Evolutionary conservation across 1,140 invertebrate species (phyloP).

Genomic region (Anastatus disparis): DNA sequence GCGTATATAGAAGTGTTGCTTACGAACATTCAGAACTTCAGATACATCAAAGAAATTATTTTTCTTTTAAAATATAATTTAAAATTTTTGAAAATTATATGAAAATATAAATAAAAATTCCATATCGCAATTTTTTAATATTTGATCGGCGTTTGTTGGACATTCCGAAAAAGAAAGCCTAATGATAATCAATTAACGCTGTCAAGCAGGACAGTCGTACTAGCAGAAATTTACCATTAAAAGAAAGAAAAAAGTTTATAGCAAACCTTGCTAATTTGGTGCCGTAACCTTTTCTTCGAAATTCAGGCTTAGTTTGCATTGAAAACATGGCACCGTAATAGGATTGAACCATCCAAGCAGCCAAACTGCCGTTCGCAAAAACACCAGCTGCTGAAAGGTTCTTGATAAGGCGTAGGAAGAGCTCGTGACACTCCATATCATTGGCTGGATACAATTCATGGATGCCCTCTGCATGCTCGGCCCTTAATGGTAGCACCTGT

Average conservation of each 20-base stretch:
- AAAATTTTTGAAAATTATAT: too few relatives aligned
- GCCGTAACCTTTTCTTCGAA: conserved; percentile 78
- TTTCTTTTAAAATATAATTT: too few relatives aligned
- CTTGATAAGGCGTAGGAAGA: conserved; percentile 81
- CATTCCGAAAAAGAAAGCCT: too few relatives aligned
- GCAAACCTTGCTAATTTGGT: conserved; percentile 62
- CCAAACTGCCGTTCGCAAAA: conserved; percentile 75
- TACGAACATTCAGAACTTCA: too few relatives aligned
- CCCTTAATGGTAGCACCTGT: conserved; percentile 76
- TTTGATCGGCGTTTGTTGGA: too few relatives aligned
- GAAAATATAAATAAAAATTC: too few relatives aligned
- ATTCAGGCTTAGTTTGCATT: conserved; percentile 87
- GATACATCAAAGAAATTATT: too few relatives aligned
- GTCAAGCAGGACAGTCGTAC: too few relatives aligned
- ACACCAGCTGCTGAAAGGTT: conserved; percentile 76
- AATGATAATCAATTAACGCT: too few relatives aligned
- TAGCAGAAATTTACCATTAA: too few relatives aligned
- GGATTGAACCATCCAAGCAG: conserved; percentile 87
- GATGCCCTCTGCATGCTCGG: conserved; percentile 81
- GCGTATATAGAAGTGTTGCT: too few relatives aligned
- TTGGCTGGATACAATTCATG: conserved; percentile 86
- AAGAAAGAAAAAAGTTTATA: neutral
- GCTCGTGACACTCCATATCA: conserved; percentile 83
- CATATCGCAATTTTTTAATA: too few relatives aligned
- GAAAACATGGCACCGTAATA: conserved; percentile 91